Base-by-base conservation (phyloP, 1,140 invertebrate species). In the Cardiocondyla obscurior region DNA sequence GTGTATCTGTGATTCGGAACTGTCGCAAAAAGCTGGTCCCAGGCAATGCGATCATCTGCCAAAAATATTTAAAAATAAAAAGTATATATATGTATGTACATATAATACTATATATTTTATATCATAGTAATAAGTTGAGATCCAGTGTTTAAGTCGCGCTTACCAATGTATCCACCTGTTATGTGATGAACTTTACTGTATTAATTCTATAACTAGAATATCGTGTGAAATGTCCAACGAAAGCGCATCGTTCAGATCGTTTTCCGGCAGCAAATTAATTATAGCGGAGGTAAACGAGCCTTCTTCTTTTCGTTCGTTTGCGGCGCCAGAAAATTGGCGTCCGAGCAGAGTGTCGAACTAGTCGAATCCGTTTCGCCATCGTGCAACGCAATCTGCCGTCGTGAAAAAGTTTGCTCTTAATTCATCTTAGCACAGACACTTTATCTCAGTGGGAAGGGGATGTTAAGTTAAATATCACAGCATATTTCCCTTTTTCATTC, bases 331-430 rank as follows among this genome's bases (percentile, higher is more conserved):
- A n/a, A 30, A 39, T 19, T 33, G 86, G 87, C 85, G 81, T 85
- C 72, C 70, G 58, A 85, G 88, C 79, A 87, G 92, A 93, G 93
- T 93, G 92, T 91, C 62, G 85, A 92, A 88, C 93, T 93, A 93
- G 92, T 93, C 93, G 89, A 90, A 90, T 82, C 90, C 89, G 90
- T 90, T 87, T 89, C 86, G 90, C 86, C 86, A 88, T 79, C 70
- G 76, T 60, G 79, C n/a, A 82, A 67, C 49, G 86, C 76, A 67
- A 81, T 81, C 49, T 25, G 49, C 72, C 74, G 64, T 83, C 55
- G 28, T 30, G 16, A 33, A 16, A 49, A 81, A 33, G 42, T 36
- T 19, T 39, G 25, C 25, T 14, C 10, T 62, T 62, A 44, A 81
- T 33, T 57, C 30, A 79, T 57, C 28, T 16, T 39, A 4, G 12